A percentile compares a stretch with the other conserved stretches of the same genome.
phyloP scores from a whole-genome alignment of 30 jellyfish, hydroid and myxozoan species.

The Clytia hemisphaerica region DNA sequence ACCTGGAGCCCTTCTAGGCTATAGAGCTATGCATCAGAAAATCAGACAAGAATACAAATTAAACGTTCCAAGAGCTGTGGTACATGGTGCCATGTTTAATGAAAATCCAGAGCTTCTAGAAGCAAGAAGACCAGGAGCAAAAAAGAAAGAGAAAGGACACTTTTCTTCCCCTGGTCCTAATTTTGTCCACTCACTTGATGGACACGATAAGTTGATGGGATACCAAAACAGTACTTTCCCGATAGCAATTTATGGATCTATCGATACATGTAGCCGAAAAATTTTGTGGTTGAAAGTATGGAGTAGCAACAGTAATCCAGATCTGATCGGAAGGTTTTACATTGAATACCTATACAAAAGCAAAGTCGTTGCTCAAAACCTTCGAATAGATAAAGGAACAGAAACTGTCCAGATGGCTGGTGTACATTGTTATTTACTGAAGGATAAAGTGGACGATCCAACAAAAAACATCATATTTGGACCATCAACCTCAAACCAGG shows the following conservation, averaged over 20 bases:
- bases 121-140: slow-evolving; percentile 25
- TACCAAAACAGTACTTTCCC: slow-evolving; percentile 28
- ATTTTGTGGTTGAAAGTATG: slow-evolving; percentile 33
- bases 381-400: slow-evolving; percentile 22
- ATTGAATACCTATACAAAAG: slow-evolving; percentile 8
- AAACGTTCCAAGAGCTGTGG: no score
- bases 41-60: no score
- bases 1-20: no score
- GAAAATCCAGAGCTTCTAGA: no score
- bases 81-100: no score
- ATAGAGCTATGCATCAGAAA: no score
- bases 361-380: not conserved
- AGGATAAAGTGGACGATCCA: slow-evolving; percentile 16
- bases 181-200: no score
- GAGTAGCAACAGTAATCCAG: slow-evolving; percentile 36
- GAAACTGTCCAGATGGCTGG: slow-evolving; percentile 2
- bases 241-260: slow-evolving; percentile 36
- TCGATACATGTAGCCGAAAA: slow-evolving; percentile 33
- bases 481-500: slow-evolving; percentile 29
- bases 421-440: slow-evolving; percentile 14
- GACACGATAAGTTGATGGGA: slow-evolving; percentile 36
- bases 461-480: slow-evolving; percentile 24
- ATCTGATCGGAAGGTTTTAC: no score
- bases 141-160: slow-evolving; percentile 26
- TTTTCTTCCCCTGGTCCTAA: slow-evolving; percentile 19